Evolutionary conservation across 2,113 vertebrate genomes (phyloP), one percentile per base, ranked within the genome.

Genomic region (Stegostoma tigrinum): DNA sequence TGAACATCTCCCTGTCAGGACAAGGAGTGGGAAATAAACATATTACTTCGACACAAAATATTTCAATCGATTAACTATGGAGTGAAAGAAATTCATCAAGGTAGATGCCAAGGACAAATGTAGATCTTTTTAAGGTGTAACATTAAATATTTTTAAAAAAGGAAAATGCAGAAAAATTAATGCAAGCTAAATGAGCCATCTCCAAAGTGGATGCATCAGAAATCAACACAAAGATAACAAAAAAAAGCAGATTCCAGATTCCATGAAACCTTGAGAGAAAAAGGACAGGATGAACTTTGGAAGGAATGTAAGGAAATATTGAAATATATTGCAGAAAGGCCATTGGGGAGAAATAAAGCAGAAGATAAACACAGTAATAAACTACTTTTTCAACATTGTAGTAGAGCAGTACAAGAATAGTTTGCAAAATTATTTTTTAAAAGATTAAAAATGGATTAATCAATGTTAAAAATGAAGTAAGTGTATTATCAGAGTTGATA

Each of bases 181-280:
- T 45, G 19, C 42, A 83, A 83, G 38, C 38, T 21, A 83, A 45
- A 42, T 42, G 38, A 83, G 80, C 80, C 42, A 83, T 45, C 80
- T 83, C 80, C 38, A 83, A 83, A 83, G 45, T 83, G 80, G 15
- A 83, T 42, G 78, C 21, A 83, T 19, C 6, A 34, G 52, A 93
- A 93, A 66, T 93, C 89, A n/a, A 66, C 61, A 93, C 15, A 93
- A 19, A 93, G 34, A 67, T 93, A 93, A 38, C 61, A 91, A 93
- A 93, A 19, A 38, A 66, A 93, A 5, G 17, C 7, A 67, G 66
- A 21, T 19, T 67, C 2, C 7, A 67, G 66, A 21, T 19, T 67
- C 2, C 19, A 66, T 67, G 30, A 67, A 93, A 93, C 61, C 61
- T 93, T 93, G 61, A 93, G 89, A 93, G n/a, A 21, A 93, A 27